These are phyloP conservation scores for Aselliscus stoliczkanus DNA, from an alignment of 2,797 vertebrate genomes.

Conservation along the genomic window DNA sequence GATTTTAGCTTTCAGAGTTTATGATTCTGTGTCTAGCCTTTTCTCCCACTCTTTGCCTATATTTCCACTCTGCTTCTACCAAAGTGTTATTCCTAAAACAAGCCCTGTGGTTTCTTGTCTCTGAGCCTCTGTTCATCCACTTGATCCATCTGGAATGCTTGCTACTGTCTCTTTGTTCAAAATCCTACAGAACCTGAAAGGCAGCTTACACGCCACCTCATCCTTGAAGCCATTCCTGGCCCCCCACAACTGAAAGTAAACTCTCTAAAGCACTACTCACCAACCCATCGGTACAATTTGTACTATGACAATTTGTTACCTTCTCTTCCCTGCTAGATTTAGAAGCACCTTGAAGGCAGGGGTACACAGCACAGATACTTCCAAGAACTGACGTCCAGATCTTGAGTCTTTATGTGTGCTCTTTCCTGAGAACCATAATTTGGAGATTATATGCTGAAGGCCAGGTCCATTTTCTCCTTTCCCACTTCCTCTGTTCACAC, in stretches of 20 bases:
- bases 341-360: not conserved
- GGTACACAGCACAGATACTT: not conserved
- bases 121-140: not conserved
- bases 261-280: not conserved
- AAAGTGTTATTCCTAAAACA: not conserved
- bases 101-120: not conserved
- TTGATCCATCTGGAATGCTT: not conserved
- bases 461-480: not conserved
- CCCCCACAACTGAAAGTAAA: not conserved
- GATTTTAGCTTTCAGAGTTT: not conserved
- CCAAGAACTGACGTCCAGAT: not conserved
- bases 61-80: not conserved
- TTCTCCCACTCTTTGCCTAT: not conserved
- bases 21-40: not conserved
- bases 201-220: not conserved
- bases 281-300: not conserved
- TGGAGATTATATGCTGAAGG: not conserved
- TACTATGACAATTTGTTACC: not conserved
- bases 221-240: not conserved
- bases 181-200: constrained; percentile 9
- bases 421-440: not conserved
- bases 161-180: not conserved
- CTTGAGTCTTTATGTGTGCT: not conserved
- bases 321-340: not conserved
- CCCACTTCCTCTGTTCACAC: not conserved